These are phyloP conservation scores for Formica selysi DNA, from an alignment of 1,140 invertebrate genomes.

Conservation along the genomic window DNA sequence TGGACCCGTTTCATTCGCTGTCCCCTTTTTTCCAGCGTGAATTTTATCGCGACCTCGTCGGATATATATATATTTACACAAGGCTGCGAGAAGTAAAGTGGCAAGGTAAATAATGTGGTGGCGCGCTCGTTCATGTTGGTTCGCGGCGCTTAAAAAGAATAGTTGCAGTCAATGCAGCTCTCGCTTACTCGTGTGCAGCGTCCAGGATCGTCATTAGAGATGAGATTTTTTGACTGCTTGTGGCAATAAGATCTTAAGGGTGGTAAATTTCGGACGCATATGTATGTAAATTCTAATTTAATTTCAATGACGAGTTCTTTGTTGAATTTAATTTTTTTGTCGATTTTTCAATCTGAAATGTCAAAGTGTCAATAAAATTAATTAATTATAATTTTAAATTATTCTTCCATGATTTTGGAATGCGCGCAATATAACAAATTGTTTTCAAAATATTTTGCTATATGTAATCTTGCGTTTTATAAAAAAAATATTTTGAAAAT, in stretches of 20 bases:
- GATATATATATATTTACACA: conserved; percentile 78
- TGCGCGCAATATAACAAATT: background rate
- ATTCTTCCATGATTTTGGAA: background rate
- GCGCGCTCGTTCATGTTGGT: conserved; percentile 55
- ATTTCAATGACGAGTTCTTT: background rate
- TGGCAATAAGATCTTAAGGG: background rate
- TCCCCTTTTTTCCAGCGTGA: conserved; percentile 47
- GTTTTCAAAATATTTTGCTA: background rate
- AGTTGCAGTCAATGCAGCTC: conserved; percentile 59
- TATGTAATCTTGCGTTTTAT: too few species aligned
- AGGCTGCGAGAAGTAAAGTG: conserved; percentile 70
- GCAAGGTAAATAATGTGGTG: conserved; percentile 70
- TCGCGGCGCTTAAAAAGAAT: conserved; percentile 62
- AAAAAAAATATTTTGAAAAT: too few species aligned
- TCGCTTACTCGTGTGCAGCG: conserved; percentile 58
- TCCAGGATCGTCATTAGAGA: conserved; percentile 32
- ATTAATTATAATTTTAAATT: background rate
- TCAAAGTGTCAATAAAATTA: background rate
- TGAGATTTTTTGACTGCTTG: background rate
- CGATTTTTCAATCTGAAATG: background rate
- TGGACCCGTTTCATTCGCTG: conserved; percentile 54
- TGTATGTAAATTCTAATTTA: background rate
- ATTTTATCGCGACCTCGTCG: conserved; percentile 75
- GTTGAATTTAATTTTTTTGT: background rate
- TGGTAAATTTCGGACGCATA: background rate